These are phyloP conservation scores for Enteromius thamalakanensis DNA, from an alignment of 2,797 vertebrate species.

Conservation along the genomic window DNA sequence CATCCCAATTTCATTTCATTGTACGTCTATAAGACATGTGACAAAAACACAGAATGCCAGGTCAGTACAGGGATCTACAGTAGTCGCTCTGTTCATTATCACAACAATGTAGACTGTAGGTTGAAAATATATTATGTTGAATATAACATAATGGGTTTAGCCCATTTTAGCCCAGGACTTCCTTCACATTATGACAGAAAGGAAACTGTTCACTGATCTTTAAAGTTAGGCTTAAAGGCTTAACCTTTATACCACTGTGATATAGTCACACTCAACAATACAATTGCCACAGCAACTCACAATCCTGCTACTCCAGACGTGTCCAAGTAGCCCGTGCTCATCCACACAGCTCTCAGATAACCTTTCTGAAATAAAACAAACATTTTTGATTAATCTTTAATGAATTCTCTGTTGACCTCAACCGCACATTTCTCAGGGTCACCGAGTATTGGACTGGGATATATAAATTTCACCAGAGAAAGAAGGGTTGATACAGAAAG, in stretches of 20 bases:
- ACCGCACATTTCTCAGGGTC: constrained; percentile 37
- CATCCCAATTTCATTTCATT: not conserved
- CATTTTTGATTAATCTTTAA: constrained; percentile 21
- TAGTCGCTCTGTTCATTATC: not conserved
- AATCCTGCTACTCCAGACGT: not conserved
- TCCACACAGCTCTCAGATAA: not conserved
- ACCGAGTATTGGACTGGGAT: constrained; percentile 20
- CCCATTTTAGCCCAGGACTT: not conserved
- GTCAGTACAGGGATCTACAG: not conserved
- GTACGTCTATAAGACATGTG: not conserved
- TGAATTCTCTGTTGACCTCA: constrained; percentile 34
- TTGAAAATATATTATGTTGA: not conserved
- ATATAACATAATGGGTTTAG: not conserved
- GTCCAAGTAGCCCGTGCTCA: not conserved
- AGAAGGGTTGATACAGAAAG: constrained; percentile 10
- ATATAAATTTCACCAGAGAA: constrained; percentile 8
- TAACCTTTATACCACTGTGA: constrained; percentile 26
- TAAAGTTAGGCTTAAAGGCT: not conserved
- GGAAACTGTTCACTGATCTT: not conserved
- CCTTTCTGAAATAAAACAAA: constrained; percentile 25
- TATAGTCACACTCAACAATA: constrained; percentile 14
- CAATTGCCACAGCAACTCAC: not conserved
- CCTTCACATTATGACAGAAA: not conserved
- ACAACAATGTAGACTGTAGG: not conserved
- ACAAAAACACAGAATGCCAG: not conserved